Evolutionary conservation across 2,888 invertebrate genomes (phyloP), one percentile per base, ranked within the genome.

Genomic region (Agrochola litura): DNA sequence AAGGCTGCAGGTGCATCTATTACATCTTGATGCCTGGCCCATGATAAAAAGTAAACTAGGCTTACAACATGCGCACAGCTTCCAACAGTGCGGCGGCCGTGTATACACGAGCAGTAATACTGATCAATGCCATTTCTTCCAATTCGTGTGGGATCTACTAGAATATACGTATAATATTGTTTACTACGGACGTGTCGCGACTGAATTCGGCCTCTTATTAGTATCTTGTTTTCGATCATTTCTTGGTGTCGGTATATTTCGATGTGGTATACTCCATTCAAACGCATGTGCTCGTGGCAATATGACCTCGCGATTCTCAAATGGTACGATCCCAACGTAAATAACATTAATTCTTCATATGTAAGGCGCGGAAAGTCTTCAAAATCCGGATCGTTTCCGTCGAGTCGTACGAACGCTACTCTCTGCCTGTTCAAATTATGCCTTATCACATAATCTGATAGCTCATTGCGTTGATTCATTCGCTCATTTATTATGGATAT

Each of bases 171-270:
- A 14, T 67, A 37, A 52, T 67, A 67, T 67, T 22, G 52, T 52
- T 52, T 52, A 52, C 37, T 63, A 30, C 37, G 16, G 61, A 63
- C 41, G 54, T 68, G 54, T 68, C 25, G 68, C 30, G 41, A 37
- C 41, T 68, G 37, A 37, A 63, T 63, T 82, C 71, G 49, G 10
- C 77, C 69, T 68, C 73, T 66, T 52, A 22, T 52, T 52, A 52
- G 52, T 52, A 72, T 76, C 22, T 74, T 78, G 72, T 78, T 77
- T 25, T 77, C 64, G 74, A 77, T 64, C 25, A 77, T 66, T 71
- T 77, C 74, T 52, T 73, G 74, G 64, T 77, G 74, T 65, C 77
- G 77, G 54, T 81, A 81, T 49, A 81, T 43, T 77, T 81, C 77
- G 43, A 77, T 66, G 60, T 66, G 69, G 63, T 77, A 81, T 43